Percentiles rank a stretch among this genome's conserved stretches.
These are phyloP conservation scores for Torymus texanus DNA, from an alignment of 2,888 invertebrate species.

Conservation along the genomic window DNA sequence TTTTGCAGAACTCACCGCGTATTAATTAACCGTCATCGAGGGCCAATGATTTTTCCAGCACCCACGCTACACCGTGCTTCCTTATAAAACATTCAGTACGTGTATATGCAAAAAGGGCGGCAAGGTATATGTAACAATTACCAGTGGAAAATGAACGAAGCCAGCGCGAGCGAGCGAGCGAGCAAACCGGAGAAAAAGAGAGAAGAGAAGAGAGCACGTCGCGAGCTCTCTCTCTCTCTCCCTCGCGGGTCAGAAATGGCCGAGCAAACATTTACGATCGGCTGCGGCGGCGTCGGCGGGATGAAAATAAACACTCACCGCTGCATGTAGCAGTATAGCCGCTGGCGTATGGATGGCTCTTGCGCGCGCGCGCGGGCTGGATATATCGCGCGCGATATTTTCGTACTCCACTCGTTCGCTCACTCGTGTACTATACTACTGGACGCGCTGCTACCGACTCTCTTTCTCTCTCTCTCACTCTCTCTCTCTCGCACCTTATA, in stretches of 20 bases:
- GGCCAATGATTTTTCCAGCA: no score
- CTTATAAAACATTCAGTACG: no score
- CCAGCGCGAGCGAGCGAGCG: conserved; percentile 4
- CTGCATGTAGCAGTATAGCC: neutral
- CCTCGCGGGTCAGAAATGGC: conserved; percentile 36
- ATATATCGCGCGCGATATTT: conserved; percentile 39
- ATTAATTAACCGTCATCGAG: no score
- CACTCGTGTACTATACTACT: neutral
- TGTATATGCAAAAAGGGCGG: neutral
- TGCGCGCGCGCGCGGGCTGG: neutral
- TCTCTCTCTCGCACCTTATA: conserved; percentile 25
- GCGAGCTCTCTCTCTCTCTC: neutral
- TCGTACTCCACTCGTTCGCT: conserved; percentile 17
- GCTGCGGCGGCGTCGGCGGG: conserved; percentile 5
- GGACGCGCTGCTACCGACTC: no score
- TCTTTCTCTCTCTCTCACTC: no score
- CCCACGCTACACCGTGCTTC: no score
- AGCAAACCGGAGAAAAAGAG: conserved; percentile 10
- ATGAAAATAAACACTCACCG: conserved; percentile 47
- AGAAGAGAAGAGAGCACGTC: neutral
- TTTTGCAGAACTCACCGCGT: no score
- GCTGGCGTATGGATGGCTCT: neutral
- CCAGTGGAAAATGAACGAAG: conserved; percentile 10
- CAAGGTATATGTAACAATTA: conserved; percentile 12
- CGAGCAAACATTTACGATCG: conserved; percentile 51